phyloP scores from a whole-genome alignment of 2,797 vertebrate genomes.

The Lagocephalus sceleratus region DNA sequence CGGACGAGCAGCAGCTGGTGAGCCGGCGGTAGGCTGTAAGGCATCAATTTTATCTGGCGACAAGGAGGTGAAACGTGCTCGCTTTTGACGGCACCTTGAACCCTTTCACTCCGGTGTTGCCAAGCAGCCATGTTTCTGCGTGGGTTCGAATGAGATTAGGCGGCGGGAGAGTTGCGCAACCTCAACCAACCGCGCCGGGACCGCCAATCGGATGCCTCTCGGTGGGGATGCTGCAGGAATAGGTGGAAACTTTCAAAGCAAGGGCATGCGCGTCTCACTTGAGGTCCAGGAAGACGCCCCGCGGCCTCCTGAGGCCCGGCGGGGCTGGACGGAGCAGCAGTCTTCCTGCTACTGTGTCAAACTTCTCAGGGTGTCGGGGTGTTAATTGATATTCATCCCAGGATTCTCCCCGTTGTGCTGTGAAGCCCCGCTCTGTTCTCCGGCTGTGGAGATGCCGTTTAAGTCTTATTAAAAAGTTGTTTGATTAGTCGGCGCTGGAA shows the following conservation, averaged over 20 bases:
- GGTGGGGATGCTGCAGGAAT: background rate
- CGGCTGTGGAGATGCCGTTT: constrained; percentile 76
- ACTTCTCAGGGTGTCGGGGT: constrained; percentile 52
- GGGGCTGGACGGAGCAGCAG: constrained; percentile 41
- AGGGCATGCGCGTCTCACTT: background rate
- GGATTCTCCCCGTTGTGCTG: constrained; percentile 62
- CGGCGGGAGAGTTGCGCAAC: constrained; percentile 6
- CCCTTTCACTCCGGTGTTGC: constrained; percentile 48
- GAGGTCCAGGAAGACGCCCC: background rate
- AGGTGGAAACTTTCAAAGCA: constrained; percentile 16
- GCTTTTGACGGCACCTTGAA: constrained; percentile 65
- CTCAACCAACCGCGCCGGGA: constrained; percentile 8
- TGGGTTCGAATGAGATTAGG: constrained; percentile 9
- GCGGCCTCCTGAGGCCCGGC: constrained; percentile 42
- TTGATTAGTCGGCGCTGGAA: constrained; percentile 83
- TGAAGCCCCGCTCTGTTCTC: constrained; percentile 70
- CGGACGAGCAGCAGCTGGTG: constrained; percentile 74
- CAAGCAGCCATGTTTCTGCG: constrained; percentile 33
- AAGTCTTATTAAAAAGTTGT: constrained; percentile 87
- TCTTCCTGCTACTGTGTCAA: constrained; percentile 60
- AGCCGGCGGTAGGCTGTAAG: constrained; percentile 56
- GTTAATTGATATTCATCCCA: constrained; percentile 80
- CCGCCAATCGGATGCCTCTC: background rate
- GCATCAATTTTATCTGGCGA: constrained; percentile 70
- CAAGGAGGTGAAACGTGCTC: constrained; percentile 46